A percentile compares a stretch with the other conserved stretches of the same genome.
Evolutionary conservation across 2,888 invertebrate species (phyloP).

Genomic region (Didymodactylos carnosus): DNA sequence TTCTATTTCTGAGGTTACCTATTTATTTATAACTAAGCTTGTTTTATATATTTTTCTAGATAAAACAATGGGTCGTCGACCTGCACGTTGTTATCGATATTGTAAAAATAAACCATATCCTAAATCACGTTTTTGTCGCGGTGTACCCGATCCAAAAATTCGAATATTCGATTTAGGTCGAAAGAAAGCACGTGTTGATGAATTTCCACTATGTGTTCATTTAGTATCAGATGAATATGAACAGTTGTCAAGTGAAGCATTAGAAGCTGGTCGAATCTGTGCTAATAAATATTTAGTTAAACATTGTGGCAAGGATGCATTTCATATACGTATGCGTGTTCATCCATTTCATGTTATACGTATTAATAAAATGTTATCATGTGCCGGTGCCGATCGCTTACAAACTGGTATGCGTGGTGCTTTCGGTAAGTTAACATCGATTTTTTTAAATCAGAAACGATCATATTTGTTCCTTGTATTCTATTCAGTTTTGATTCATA

Average conservation of each 20-base stretch:
- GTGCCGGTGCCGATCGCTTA: slow-evolving; percentile 99
- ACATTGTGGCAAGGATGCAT: slow-evolving; percentile 96
- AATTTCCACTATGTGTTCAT: slow-evolving; percentile 93
- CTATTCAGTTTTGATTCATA: no score
- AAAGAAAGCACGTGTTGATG: slow-evolving; percentile 86
- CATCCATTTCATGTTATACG: slow-evolving; percentile 99
- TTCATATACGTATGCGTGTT: slow-evolving; percentile 89
- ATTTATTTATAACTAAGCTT: no score
- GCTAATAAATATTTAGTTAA: slow-evolving; percentile 89
- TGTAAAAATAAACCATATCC: slow-evolving; percentile 38
- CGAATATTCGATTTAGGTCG: slow-evolving; percentile 97
- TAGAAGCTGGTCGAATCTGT: slow-evolving; percentile 97
- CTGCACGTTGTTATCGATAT: slow-evolving; percentile 67
- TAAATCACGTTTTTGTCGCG: slow-evolving; percentile 96
- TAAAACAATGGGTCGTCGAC: slow-evolving; percentile 84
- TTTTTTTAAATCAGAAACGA: no score
- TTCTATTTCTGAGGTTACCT: no score
- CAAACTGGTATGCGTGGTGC: slow-evolving; percentile 99
- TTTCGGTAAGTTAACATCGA: no score
- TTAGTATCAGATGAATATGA: slow-evolving; percentile 97
- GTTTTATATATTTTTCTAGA: no score
- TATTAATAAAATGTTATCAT: slow-evolving; percentile 99
- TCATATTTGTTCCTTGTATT: no score
- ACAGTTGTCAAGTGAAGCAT: slow-evolving; percentile 91
- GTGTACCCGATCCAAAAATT: slow-evolving; percentile 98